A percentile compares a stretch with the other conserved stretches of the same genome.
Conservation (phyloP, 2,797 vertebrate species). For the Melanotaenia boesemani region DNA sequence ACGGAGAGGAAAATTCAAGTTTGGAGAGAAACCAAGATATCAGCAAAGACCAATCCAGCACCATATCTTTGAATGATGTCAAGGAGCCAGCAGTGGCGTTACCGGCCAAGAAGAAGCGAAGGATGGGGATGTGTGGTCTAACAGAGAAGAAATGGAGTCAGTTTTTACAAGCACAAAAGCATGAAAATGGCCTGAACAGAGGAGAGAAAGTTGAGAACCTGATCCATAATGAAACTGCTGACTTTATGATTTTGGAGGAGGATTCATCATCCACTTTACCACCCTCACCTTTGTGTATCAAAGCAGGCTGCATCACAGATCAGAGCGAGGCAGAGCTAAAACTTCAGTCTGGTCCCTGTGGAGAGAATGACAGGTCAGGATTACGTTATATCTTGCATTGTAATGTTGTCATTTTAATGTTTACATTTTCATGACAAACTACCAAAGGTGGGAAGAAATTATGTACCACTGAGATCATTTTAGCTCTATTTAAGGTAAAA, state of each 20-base stretch:
- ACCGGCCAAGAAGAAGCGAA: slow-evolving; percentile 70
- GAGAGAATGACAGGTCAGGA: slow-evolving; percentile 51
- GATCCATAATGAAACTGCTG: slow-evolving; percentile 6
- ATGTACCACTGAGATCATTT: not conserved
- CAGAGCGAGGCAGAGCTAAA: slow-evolving; percentile 6
- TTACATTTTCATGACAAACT: not conserved
- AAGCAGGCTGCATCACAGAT: slow-evolving; percentile 2
- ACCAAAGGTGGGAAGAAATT: not conserved
- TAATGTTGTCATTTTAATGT: not conserved
- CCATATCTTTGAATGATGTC: slow-evolving; percentile 2
- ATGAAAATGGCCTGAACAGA: slow-evolving; percentile 27
- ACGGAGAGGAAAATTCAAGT: slow-evolving; percentile 6
- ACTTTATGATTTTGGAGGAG: slow-evolving; percentile 17
- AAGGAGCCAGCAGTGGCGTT: slow-evolving; percentile 13
- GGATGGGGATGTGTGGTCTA: slow-evolving; percentile 78
- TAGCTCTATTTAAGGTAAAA: not conserved
- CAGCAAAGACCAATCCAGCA: slow-evolving; percentile 3
- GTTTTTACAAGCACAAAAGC: slow-evolving; percentile 45
- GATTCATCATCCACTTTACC: not conserved
- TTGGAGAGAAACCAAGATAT: slow-evolving; percentile 37
- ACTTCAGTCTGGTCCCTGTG: slow-evolving; percentile 17
- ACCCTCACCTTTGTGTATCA: slow-evolving; percentile 2
- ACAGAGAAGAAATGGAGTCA: slow-evolving; percentile 69
- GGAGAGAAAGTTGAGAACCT: slow-evolving; percentile 14
- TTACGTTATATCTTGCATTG: not conserved